These are phyloP conservation scores for Lasioglossum figueresi DNA, from an alignment of 2,888 invertebrate genomes.

Conservation along the genomic window DNA sequence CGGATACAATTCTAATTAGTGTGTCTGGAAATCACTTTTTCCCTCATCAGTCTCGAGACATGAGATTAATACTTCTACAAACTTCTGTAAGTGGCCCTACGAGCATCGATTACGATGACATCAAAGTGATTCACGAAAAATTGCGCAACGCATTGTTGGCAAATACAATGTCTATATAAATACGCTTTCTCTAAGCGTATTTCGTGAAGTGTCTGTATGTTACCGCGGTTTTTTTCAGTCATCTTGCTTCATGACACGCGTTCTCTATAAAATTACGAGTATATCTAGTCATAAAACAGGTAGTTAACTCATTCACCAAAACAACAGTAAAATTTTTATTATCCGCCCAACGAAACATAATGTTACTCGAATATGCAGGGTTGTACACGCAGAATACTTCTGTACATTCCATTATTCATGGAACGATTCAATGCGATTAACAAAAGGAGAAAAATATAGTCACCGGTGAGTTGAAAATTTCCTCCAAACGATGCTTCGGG, in stretches of 20 bases:
- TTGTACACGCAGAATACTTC: too few relatives aligned
- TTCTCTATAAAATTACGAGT: background rate
- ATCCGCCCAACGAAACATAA: too few relatives aligned
- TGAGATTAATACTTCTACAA: background rate
- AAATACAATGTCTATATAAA: conserved; percentile 5
- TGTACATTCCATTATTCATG: background rate
- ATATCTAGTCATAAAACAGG: background rate
- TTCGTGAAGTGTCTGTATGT: background rate
- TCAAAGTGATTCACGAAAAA: background rate
- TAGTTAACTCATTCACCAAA: background rate
- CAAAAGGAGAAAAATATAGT: conserved; percentile 71
- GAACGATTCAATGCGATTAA: background rate
- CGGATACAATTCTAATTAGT: background rate
- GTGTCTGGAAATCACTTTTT: background rate
- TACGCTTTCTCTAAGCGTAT: conserved; percentile 14
- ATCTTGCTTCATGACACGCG: background rate
- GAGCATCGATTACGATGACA: background rate
- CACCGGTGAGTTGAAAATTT: conserved; percentile 92
- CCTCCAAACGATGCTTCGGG: conserved; percentile 90
- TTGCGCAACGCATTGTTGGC: background rate
- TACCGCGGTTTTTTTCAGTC: background rate
- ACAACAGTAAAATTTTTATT: background rate
- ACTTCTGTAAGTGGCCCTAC: background rate
- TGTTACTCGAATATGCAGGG: too few relatives aligned
- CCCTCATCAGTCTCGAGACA: background rate